Evolutionary conservation across 2,888 invertebrate genomes (phyloP).

Genomic region (Hemicrepidius hirtus): DNA sequence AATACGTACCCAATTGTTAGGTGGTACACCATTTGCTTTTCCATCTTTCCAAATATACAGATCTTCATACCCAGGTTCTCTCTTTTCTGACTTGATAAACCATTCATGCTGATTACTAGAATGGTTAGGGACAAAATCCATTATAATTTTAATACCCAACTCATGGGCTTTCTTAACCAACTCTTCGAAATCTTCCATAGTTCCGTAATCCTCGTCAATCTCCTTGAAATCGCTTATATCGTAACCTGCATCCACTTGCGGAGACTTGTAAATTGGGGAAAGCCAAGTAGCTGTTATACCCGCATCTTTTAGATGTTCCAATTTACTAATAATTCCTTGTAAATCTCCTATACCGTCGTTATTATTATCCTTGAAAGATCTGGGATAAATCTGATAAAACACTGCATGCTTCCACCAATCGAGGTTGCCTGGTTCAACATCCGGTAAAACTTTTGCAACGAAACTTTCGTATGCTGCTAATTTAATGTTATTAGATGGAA

Average conservation of each 20-base stretch:
- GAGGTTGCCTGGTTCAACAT: slow-evolving; percentile 70
- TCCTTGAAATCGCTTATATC: slow-evolving; percentile 87
- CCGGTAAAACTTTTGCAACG: slow-evolving; percentile 1
- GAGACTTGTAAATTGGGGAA: slow-evolving; percentile 88
- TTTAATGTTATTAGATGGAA: neutral
- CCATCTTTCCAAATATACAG: slow-evolving; percentile 88
- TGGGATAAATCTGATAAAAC: slow-evolving; percentile 90
- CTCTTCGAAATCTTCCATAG: slow-evolving; percentile 80
- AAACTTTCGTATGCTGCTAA: slow-evolving; percentile 19
- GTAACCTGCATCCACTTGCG: slow-evolving; percentile 91
- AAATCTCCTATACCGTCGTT: slow-evolving; percentile 93
- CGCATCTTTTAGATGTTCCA: slow-evolving; percentile 72
- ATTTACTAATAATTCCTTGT: slow-evolving; percentile 75
- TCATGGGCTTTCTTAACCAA: slow-evolving; percentile 76
- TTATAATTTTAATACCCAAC: slow-evolving; percentile 73
- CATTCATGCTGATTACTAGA: slow-evolving; percentile 87
- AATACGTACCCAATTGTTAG: slow-evolving; percentile 85
- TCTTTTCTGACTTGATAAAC: slow-evolving; percentile 82
- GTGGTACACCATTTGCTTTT: slow-evolving; percentile 73
- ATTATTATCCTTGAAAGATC: slow-evolving; percentile 84
- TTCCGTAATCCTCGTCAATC: slow-evolving; percentile 85
- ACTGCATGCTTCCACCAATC: slow-evolving; percentile 91
- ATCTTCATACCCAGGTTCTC: slow-evolving; percentile 78
- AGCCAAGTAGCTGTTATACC: slow-evolving; percentile 88
- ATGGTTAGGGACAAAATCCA: slow-evolving; percentile 76